Conservation (phyloP, 1,140 invertebrate genomes). For the Zaprionus capensis region DNA sequence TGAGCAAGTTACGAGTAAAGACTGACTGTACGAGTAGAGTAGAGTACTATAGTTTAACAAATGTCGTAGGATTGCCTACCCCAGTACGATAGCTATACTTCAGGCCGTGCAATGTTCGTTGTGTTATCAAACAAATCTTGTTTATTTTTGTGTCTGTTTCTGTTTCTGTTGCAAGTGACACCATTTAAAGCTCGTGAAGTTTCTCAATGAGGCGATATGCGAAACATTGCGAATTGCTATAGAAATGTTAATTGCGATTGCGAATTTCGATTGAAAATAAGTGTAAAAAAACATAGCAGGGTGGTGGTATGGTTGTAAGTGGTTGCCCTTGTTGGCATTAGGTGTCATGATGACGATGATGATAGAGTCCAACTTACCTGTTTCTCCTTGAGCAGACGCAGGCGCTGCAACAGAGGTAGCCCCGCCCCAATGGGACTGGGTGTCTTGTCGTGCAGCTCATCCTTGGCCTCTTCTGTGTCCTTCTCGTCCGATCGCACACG, state of each 20-base stretch:
- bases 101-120: neutral
- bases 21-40: neutral
- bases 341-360: constrained; percentile 27
- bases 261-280: constrained; percentile 28
- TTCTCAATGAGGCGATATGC: constrained; percentile 13
- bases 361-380: constrained; percentile 87
- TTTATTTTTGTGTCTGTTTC: constrained; percentile 34
- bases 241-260: constrained; percentile 8
- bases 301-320: constrained; percentile 17
- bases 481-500: constrained; percentile 88
- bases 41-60: neutral
- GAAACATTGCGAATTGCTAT: constrained; percentile 18
- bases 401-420: constrained; percentile 90
- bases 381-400: constrained; percentile 93
- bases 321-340: neutral
- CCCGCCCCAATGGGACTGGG: constrained; percentile 91
- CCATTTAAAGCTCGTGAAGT: constrained; percentile 60
- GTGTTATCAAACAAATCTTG: neutral
- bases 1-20: constrained; percentile 14
- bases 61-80: too few relatives aligned
- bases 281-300: constrained; percentile 33
- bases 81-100: neutral
- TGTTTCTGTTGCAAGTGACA: constrained; percentile 48
- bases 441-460: constrained; percentile 86
- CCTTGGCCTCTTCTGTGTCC: constrained; percentile 86